Percentiles rank a stretch among this genome's conserved stretches.
These are phyloP conservation scores for Dendroctonus ponderosae DNA, from an alignment of 1,140 invertebrate genomes.

Conservation along the genomic window DNA sequence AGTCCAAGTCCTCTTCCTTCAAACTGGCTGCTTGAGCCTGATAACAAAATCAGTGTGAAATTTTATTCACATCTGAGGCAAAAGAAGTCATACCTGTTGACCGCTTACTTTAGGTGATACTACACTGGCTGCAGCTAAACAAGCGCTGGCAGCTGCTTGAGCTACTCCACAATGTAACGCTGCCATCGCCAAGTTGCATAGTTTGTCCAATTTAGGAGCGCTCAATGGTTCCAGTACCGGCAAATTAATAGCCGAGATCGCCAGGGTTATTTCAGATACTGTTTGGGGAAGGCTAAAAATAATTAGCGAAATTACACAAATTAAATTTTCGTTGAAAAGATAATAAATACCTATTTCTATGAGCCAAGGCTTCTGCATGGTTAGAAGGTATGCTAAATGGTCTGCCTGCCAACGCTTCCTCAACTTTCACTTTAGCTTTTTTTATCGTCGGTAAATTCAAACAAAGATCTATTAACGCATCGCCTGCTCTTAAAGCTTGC, in stretches of 20 bases:
- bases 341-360: conserved; percentile 58
- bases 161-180: conserved; percentile 76
- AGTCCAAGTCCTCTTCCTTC: conserved; percentile 67
- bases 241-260: conserved; percentile 77
- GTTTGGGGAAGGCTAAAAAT: conserved; percentile 69
- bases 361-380: conserved; percentile 70
- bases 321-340: not conserved
- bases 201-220: conserved; percentile 72
- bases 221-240: conserved; percentile 86
- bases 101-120: conserved; percentile 61
- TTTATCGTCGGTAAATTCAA: conserved; percentile 71
- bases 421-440: conserved; percentile 70
- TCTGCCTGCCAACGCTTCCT: conserved; percentile 67
- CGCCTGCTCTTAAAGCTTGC: conserved; percentile 68
- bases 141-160: conserved; percentile 66
- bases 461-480: conserved; percentile 77
- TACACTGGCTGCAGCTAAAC: conserved; percentile 63
- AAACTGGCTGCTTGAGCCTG: conserved; percentile 38
- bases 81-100: not conserved
- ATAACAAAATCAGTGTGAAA: not conserved
- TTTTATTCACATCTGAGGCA: conserved; percentile 3
- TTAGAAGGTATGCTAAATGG: conserved; percentile 65
- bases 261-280: conserved; percentile 79
- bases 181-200: conserved; percentile 76
- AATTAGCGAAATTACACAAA: not conserved